phyloP scores from a whole-genome alignment of 2,797 vertebrate genomes.

The Crypturellus tataupa region DNA sequence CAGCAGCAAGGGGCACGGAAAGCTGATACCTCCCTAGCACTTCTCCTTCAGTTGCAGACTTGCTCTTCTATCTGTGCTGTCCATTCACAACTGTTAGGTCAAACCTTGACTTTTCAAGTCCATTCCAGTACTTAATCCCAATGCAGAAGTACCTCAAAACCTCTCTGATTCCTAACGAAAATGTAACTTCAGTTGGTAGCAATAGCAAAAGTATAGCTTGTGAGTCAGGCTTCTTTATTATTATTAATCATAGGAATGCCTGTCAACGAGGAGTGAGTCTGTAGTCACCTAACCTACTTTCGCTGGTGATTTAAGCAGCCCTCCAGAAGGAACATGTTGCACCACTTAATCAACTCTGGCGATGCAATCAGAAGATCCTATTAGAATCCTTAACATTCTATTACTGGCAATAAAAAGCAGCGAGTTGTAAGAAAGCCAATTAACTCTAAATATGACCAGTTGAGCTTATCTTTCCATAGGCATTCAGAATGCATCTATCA shows the following conservation, averaged over 20 bases:
- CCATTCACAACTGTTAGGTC: not conserved
- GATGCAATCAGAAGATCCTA: slow-evolving; percentile 48
- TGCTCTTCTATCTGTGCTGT: not conserved
- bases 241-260: slow-evolving; percentile 70
- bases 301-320: slow-evolving; percentile 41
- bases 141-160: slow-evolving; percentile 21
- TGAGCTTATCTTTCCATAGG: slow-evolving; percentile 2
- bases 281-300: slow-evolving; percentile 64
- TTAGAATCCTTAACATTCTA: slow-evolving; percentile 35
- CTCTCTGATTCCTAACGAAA: slow-evolving; percentile 33
- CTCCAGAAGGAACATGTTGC: slow-evolving; percentile 12
- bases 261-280: slow-evolving; percentile 59
- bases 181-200: slow-evolving; percentile 15
- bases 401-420: slow-evolving; percentile 29
- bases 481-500: slow-evolving; percentile 31
- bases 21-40: not conserved
- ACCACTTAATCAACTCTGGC: slow-evolving; percentile 31
- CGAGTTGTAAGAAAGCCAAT: slow-evolving; percentile 11
- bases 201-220: slow-evolving; percentile 23
- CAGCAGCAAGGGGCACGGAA: not conserved
- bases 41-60: not conserved
- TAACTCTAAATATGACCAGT: slow-evolving; percentile 45
- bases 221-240: slow-evolving; percentile 51
- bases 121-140: not conserved
- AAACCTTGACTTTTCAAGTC: slow-evolving; percentile 31